Evolutionary conservation across 2,797 vertebrate species (phyloP), one percentile per base, ranked within the genome.

Genomic region (Poecilia gillii): DNA sequence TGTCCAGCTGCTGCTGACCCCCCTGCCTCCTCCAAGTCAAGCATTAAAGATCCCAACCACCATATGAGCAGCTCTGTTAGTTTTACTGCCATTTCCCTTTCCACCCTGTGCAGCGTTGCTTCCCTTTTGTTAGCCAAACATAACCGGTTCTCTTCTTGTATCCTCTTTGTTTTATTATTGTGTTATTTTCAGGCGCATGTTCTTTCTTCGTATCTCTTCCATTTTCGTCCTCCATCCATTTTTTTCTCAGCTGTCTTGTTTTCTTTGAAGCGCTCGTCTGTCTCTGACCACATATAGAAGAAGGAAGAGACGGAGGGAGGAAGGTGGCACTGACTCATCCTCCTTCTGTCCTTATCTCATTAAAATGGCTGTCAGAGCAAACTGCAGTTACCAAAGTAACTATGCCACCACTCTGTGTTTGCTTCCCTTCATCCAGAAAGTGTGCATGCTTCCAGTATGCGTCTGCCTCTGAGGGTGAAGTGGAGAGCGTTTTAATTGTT

Each of bases 331-430:
- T 57, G 74, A 85, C 83, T 84, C 33, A 33, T 78, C 81, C 82
- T 84, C 85, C 83, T 76, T 55, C 78, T 84, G 87, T 89, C 74
- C 66, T 92, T 92, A 91, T 92, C 92, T 90, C 89, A 92, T 93
- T 92, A 93, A 84, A 88, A 89, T 84, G 74, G 81, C 87, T 91
- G 89, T 94, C 91, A 88, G 84, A 81, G 79, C 66, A 46, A 80
- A 16, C 64, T 76, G 83, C 81, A 88, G 90, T 94, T 92, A 93
- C 77, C 79, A 33, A 73, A 85, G 84, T 76, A 25, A 39, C 88
- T 82, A 78, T 20, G 23, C 79, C 75, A 71, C 75, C 47, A 1
- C 78, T 73, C 75, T n/a, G 62, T 39, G 82, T 80, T 46, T 70
- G 70, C 73, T 36, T 51, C 74, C n/a, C 28, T 53, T 75, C 45